Conservation (phyloP, 2,113 vertebrate genomes). For the Elephantulus edwardii region DNA sequence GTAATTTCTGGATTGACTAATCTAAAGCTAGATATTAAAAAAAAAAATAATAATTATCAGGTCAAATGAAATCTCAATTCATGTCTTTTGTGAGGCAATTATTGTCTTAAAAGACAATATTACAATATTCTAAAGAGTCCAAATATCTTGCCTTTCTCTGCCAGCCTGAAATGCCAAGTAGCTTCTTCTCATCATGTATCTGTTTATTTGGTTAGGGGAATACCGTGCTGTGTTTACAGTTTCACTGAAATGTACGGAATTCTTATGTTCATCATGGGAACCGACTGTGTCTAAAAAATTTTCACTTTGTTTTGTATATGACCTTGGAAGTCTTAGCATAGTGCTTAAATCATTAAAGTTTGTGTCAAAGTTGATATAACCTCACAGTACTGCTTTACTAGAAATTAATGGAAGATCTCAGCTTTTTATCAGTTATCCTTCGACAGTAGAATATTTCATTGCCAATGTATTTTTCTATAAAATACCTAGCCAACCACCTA, state of each 20-base stretch:
- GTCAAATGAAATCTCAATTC: background rate
- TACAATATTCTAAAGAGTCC: background rate
- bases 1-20: background rate
- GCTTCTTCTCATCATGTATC: background rate
- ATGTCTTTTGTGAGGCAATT: background rate
- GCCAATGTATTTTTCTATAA: too few species aligned
- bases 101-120: background rate
- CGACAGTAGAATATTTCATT: background rate
- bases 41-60: background rate
- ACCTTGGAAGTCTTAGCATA: background rate
- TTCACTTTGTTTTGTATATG: background rate
- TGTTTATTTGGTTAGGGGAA: background rate
- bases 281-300: background rate
- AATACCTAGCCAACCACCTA: too few species aligned
- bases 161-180: background rate
- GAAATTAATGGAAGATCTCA: background rate
- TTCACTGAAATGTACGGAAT: background rate
- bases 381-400: background rate
- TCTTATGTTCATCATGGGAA: background rate
- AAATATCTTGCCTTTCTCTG: background rate
- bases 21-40: constrained; percentile 12
- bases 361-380: background rate
- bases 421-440: background rate
- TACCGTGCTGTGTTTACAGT: background rate
- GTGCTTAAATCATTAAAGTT: background rate